Evolutionary conservation across 2,888 invertebrate species (phyloP), one percentile per base, ranked within the genome.

Genomic region (Alsophila aescularia): DNA sequence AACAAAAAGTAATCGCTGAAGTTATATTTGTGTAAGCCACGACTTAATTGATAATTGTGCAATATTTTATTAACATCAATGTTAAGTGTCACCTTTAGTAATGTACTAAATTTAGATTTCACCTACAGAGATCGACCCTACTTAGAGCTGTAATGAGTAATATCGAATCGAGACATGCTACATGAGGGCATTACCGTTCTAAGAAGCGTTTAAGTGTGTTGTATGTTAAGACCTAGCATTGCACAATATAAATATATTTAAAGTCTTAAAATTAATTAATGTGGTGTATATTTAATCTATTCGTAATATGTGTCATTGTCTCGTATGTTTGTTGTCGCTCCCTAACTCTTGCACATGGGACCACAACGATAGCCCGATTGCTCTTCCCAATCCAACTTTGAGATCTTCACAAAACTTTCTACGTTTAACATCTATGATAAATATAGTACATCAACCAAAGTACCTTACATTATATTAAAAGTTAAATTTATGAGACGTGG

Each of bases 11-110:
- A 41, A 49, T 27, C 36, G 44, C 37, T 39, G 24, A 42, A 45
- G 37, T 49, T 40, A 40, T 34, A 34, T 45, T 49, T 40, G 50
- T 57, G 52, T 58, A 51, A 58, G 48, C 53, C 53, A 44, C 49
- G 44, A 64, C 49, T 42, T 67, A 45, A 51, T 55, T 68, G 60
- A 60, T 57, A 43, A 61, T 50, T 67, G 66, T 61, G 57, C 50
- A 54, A 64, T 8, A 65, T 49, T 67, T 67, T 64, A 64, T 67
- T 65, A 70, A 71, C 67, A 67, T 77, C 69, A 69, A 68, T 75
- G 72, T 79, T 77, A 54, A 29, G 73, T 78, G 77, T 77, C 75
- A 70, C 69, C 60, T 66, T 72, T 77, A 72, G 67, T 69, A 74
- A 69, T 70, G 59, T 72, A 70, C 64, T 70, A 72, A 72, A 75